phyloP scores from a whole-genome alignment of 1,140 invertebrate species.

The Halictus rubicundus region DNA sequence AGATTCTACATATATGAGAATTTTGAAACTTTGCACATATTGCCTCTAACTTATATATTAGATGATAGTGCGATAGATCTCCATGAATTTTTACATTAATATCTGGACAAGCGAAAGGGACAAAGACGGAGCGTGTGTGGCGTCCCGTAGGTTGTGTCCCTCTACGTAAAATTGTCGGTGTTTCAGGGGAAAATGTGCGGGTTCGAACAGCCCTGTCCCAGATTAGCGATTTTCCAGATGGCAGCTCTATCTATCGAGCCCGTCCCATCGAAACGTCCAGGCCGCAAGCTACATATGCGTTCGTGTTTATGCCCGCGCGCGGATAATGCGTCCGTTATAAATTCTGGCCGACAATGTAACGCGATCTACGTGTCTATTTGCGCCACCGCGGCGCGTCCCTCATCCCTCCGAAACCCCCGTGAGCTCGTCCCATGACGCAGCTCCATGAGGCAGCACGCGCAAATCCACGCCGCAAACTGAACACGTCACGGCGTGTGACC shows the following conservation, averaged over 20 bases:
- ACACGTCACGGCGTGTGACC: conserved; percentile 37
- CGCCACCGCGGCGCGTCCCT: neutral
- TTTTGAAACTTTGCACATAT: no score
- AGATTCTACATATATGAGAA: no score
- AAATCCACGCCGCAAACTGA: conserved; percentile 57
- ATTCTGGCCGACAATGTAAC: conserved; percentile 44
- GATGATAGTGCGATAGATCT: no score
- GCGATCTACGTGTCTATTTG: conserved; percentile 52
- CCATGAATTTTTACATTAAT: no score
- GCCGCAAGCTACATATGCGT: conserved; percentile 19
- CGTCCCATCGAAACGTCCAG: conserved; percentile 8
- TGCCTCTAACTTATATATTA: no score
- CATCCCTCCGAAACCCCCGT: neutral
- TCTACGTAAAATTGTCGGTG: no score
- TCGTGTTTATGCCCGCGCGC: conserved; percentile 43
- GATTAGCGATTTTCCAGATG: no score
- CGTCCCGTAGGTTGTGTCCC: no score
- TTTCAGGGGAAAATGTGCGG: no score
- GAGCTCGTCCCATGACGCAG: neutral
- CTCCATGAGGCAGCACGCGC: conserved; percentile 1
- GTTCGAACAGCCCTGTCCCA: no score
- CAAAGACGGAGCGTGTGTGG: no score
- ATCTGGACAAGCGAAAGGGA: no score
- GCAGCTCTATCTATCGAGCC: neutral
- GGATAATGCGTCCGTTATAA: conserved; percentile 55